These are phyloP conservation scores for Malurus splendens DNA, from an alignment of 2,797 vertebrate genomes.

Conservation along the genomic window DNA sequence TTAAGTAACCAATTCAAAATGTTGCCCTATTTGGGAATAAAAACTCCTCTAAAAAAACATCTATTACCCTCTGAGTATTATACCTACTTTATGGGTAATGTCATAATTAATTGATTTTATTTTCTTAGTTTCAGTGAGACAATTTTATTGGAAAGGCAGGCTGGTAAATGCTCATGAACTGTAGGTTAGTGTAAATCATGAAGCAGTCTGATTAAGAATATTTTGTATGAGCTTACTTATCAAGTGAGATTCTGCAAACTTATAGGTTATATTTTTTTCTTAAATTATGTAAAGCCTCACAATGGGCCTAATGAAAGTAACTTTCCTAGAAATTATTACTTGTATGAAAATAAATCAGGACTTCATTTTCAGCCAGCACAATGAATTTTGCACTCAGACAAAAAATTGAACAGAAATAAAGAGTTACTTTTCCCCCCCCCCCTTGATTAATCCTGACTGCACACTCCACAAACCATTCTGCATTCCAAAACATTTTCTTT, in stretches of 20 bases:
- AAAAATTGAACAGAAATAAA: background rate
- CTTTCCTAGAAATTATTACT: background rate
- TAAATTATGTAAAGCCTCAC: background rate
- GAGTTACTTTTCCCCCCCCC: rapidly evolving
- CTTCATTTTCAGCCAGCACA: background rate
- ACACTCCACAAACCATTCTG: background rate
- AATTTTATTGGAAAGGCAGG: background rate
- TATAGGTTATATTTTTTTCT: background rate
- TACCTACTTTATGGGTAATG: background rate
- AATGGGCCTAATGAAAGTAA: background rate
- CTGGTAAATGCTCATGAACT: background rate
- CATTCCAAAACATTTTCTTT: background rate
- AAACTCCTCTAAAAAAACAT: background rate
- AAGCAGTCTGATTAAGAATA: background rate
- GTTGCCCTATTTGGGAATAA: background rate
- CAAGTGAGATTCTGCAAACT: background rate
- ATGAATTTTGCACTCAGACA: background rate
- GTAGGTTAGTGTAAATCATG: background rate
- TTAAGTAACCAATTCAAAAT: background rate
- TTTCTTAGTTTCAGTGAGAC: background rate
- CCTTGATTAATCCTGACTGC: background rate
- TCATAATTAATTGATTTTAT: background rate
- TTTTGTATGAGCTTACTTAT: background rate
- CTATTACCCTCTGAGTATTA: background rate
- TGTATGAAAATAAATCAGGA: background rate